A percentile compares a stretch with the other conserved stretches of the same genome.
phyloP scores from a whole-genome alignment of 2,113 vertebrate genomes.

The Periophthalmodon schlosseri region DNA sequence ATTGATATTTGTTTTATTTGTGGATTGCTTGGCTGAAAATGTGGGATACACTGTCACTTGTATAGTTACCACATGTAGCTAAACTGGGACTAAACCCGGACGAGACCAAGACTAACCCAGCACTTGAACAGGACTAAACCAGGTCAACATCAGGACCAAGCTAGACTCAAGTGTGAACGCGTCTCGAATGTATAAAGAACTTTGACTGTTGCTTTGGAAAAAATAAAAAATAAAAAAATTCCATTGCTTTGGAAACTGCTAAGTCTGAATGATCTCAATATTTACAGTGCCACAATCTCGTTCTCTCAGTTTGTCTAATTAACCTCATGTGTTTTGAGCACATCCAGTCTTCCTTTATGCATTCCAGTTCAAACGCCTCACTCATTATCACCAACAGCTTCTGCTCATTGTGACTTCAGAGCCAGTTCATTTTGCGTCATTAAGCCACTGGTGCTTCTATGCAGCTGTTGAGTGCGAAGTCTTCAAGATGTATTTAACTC shows the following conservation, averaged over 20 bases:
- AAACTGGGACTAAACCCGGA: too few relatives aligned
- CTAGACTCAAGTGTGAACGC: not conserved
- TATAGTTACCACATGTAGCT: too few relatives aligned
- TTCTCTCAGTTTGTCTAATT: slow-evolving; percentile 38
- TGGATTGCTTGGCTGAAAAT: not conserved
- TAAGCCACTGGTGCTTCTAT: slow-evolving; percentile 48
- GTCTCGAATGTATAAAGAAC: not conserved
- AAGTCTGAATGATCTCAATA: not conserved
- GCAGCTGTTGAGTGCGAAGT: slow-evolving; percentile 30
- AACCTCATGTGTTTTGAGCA: slow-evolving; percentile 13
- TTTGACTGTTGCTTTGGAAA: not conserved
- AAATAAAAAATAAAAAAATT: not conserved
- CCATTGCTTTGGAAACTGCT: not conserved
- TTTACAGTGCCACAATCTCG: slow-evolving; percentile 14
- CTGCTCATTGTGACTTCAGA: slow-evolving; percentile 57
- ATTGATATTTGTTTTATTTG: too few relatives aligned
- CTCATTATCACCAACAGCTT: slow-evolving; percentile 60
- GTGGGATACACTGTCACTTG: not conserved
- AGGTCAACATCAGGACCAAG: too few relatives aligned
- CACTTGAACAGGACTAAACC: too few relatives aligned
- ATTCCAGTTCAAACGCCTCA: slow-evolving; percentile 1
- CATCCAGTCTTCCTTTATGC: slow-evolving; percentile 7
- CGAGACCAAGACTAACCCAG: too few relatives aligned
- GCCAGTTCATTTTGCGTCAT: slow-evolving; percentile 57
- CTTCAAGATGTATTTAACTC: slow-evolving; percentile 64